Percentiles rank a stretch among this genome's conserved stretches.
These are phyloP conservation scores for Apoderus coryli DNA, from an alignment of 2,888 invertebrate genomes.

Conservation along the genomic window DNA sequence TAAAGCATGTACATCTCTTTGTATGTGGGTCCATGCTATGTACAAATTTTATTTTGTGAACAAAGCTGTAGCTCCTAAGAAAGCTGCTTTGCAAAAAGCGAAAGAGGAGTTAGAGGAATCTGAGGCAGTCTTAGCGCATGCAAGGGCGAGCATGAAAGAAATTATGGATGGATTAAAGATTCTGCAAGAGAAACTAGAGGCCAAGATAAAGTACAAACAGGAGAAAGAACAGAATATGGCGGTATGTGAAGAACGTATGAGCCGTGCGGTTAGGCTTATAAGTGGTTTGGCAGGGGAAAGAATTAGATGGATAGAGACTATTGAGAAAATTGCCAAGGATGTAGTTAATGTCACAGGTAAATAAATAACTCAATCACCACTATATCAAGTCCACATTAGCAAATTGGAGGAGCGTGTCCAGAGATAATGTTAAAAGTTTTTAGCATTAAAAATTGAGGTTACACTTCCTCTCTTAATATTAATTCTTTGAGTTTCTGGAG, in stretches of 20 bases:
- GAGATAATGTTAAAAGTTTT: no score
- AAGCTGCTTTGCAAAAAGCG: slow-evolving; percentile 63
- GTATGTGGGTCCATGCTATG: slow-evolving; percentile 88
- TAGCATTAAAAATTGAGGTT: no score
- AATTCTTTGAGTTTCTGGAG: no score
- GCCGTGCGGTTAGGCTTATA: slow-evolving; percentile 52
- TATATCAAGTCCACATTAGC: no score
- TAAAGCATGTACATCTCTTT: slow-evolving; percentile 66
- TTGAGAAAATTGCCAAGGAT: slow-evolving; percentile 40
- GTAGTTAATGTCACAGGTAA: slow-evolving; percentile 48
- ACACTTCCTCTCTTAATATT: no score
- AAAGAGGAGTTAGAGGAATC: slow-evolving; percentile 49
- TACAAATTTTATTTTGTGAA: slow-evolving; percentile 86
- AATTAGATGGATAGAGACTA: slow-evolving; percentile 56
- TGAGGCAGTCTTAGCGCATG: slow-evolving; percentile 49
- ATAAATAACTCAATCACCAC: no score
- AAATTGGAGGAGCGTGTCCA: no score
- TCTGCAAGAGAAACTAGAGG: slow-evolving; percentile 53
- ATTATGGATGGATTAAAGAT: slow-evolving; percentile 63
- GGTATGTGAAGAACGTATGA: slow-evolving; percentile 62
- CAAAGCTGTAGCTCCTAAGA: slow-evolving; percentile 73
- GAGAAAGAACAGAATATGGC: slow-evolving; percentile 62
- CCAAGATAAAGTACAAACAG: slow-evolving; percentile 55
- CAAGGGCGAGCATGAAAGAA: slow-evolving; percentile 64
- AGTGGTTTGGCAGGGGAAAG: slow-evolving; percentile 24